Evolutionary conservation across 2,113 vertebrate genomes (phyloP).

Genomic region (Galbula dea): DNA sequence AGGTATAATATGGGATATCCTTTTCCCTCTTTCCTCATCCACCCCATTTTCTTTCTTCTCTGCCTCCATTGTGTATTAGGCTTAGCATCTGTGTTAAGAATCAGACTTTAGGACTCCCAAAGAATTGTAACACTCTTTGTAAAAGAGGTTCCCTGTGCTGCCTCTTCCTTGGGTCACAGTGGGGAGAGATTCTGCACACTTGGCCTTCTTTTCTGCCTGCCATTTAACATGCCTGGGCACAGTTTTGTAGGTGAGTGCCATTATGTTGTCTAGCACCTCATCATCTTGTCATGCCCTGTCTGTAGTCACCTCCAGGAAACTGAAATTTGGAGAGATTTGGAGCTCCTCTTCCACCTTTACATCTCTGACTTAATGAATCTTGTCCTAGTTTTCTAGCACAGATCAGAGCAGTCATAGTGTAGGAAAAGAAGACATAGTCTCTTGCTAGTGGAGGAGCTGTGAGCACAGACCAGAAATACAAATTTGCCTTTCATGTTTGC

Average conservation of each 20-base stretch:
- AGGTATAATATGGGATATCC: slow-evolving; percentile 35
- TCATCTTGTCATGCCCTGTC: neutral
- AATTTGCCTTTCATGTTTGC: neutral
- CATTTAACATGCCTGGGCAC: neutral
- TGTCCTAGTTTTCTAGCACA: neutral
- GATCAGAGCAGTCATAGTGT: neutral
- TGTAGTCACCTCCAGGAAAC: neutral
- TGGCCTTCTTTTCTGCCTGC: neutral
- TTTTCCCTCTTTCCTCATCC: neutral
- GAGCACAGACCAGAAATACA: neutral
- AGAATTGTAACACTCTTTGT: neutral
- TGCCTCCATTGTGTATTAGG: neutral
- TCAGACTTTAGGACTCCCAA: neutral
- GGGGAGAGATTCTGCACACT: neutral
- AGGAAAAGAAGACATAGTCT: neutral
- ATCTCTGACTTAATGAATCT: neutral
- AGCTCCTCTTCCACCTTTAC: neutral
- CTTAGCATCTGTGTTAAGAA: neutral
- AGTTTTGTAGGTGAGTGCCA: neutral
- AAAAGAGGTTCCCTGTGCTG: neutral
- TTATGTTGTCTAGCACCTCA: neutral
- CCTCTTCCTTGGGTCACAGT: neutral
- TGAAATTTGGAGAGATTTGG: neutral
- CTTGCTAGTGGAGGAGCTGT: neutral
- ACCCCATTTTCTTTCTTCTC: neutral